Percentiles rank a stretch among this genome's conserved stretches.
Evolutionary conservation across 2,888 invertebrate genomes (phyloP).

Genomic region (Orchestes rusci): DNA sequence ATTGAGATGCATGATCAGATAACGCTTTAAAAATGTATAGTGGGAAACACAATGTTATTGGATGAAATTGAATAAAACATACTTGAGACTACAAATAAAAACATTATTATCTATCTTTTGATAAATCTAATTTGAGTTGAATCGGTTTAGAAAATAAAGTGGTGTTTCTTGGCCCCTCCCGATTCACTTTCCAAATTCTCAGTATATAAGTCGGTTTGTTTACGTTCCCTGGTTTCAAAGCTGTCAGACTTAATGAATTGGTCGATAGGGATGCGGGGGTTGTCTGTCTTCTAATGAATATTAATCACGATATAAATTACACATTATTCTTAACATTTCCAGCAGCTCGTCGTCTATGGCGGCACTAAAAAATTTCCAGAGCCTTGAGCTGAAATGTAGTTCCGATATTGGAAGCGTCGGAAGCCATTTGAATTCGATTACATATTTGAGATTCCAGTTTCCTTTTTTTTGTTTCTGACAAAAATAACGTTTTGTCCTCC

Average conservation of each 20-base stretch:
- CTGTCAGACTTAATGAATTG: constrained; percentile 23
- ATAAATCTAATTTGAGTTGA: too few relatives aligned
- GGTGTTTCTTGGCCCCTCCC: too few relatives aligned
- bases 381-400: too few relatives aligned
- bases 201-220: constrained; percentile 19
- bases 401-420: constrained; percentile 22
- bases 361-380: constrained; percentile 23
- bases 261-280: constrained; percentile 18
- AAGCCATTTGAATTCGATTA: constrained; percentile 23
- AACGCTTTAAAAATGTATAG: too few relatives aligned
- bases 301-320: constrained; percentile 26
- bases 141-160: too few relatives aligned
- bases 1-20: too few relatives aligned
- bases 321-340: constrained; percentile 21
- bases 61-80: too few relatives aligned
- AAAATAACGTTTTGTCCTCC: too few relatives aligned
- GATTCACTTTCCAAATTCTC: constrained; percentile 17
- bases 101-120: too few relatives aligned
- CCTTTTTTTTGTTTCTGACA: constrained; percentile 9
- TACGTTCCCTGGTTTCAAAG: constrained; percentile 18
- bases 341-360: constrained; percentile 15
- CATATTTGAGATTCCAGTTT: constrained; percentile 21
- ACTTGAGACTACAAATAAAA: too few relatives aligned
- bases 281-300: constrained; percentile 21
- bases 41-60: too few relatives aligned